Conservation (phyloP, 1,140 invertebrate species). For the Idris sp. region DNA sequence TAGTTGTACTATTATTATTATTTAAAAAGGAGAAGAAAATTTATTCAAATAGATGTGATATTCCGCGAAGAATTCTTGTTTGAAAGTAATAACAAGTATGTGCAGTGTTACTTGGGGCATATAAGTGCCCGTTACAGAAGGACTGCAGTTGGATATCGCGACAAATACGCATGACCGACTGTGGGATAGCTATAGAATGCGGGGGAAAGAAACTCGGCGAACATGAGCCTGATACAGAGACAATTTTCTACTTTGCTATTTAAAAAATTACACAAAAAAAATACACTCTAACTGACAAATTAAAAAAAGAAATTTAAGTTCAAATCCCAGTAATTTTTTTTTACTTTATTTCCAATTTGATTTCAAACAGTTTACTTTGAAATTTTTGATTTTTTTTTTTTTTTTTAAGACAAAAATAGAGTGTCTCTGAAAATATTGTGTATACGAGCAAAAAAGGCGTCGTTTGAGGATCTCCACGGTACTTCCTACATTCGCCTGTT, state of each 20-base stretch:
- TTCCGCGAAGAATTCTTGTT: slow-evolving; percentile 8
- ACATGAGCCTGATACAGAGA: slow-evolving; percentile 46
- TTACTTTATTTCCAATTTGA: too few relatives aligned
- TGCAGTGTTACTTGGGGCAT: slow-evolving; percentile 35
- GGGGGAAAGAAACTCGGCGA: slow-evolving; percentile 51
- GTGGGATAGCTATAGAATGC: slow-evolving; percentile 62
- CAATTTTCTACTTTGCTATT: too few relatives aligned
- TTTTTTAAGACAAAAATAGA: too few relatives aligned
- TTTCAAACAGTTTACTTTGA: too few relatives aligned
- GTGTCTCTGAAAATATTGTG: slow-evolving; percentile 24
- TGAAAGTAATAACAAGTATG: slow-evolving; percentile 38
- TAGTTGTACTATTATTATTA: too few relatives aligned
- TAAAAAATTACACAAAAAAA: too few relatives aligned
- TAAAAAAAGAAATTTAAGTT: too few relatives aligned
- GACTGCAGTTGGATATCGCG: slow-evolving; percentile 47
- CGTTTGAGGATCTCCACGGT: slow-evolving; percentile 36
- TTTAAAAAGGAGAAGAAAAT: too few relatives aligned
- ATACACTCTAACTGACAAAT: too few relatives aligned
- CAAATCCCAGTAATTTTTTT: too few relatives aligned
- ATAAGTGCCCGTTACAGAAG: slow-evolving; percentile 45
- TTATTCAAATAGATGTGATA: too few relatives aligned
- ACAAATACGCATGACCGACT: slow-evolving; percentile 64
- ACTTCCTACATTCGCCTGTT: slow-evolving; percentile 60
- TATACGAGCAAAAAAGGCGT: slow-evolving; percentile 50
- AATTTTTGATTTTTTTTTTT: too few relatives aligned